Percentiles rank a stretch among this genome's conserved stretches.
phyloP scores from a whole-genome alignment of 2,888 invertebrate genomes.

The Lycophotia porphyrea region DNA sequence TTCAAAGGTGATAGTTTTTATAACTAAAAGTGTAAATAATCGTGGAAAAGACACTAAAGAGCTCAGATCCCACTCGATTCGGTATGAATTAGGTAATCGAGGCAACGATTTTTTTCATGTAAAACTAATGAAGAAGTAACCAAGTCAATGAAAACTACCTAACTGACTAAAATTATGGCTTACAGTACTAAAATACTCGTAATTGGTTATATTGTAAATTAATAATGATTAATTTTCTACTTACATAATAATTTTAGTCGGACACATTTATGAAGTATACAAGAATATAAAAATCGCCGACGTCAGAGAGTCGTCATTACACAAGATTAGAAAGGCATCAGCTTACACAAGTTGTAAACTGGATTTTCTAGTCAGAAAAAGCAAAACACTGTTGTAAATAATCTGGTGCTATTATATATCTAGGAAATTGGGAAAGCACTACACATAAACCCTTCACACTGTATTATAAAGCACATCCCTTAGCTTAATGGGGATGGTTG shows the following conservation, averaged over 20 bases:
- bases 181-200: slow-evolving; percentile 47
- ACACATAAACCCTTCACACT: slow-evolving; percentile 54
- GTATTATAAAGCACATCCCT: slow-evolving; percentile 68
- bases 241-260: slow-evolving; percentile 38
- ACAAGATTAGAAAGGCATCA: neutral
- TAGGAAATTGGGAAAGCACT: slow-evolving; percentile 59
- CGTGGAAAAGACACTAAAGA: neutral
- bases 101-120: neutral
- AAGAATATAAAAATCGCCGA: neutral
- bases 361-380: neutral
- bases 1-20: slow-evolving; percentile 1
- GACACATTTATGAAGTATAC: slow-evolving; percentile 10
- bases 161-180: slow-evolving; percentile 58
- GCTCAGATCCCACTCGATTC: neutral
- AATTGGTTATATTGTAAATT: slow-evolving; percentile 19
- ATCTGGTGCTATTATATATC: slow-evolving; percentile 53
- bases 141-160: slow-evolving; percentile 22
- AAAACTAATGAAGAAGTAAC: slow-evolving; percentile 42
- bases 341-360: neutral
- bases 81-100: neutral
- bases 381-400: slow-evolving; percentile 52
- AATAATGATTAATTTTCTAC: slow-evolving; percentile 52
- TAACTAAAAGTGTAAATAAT: neutral
- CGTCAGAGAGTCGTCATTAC: neutral
- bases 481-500: slow-evolving; percentile 64